Conservation (phyloP, 2,113 vertebrate species). For the Prunella himalayana region DNA sequence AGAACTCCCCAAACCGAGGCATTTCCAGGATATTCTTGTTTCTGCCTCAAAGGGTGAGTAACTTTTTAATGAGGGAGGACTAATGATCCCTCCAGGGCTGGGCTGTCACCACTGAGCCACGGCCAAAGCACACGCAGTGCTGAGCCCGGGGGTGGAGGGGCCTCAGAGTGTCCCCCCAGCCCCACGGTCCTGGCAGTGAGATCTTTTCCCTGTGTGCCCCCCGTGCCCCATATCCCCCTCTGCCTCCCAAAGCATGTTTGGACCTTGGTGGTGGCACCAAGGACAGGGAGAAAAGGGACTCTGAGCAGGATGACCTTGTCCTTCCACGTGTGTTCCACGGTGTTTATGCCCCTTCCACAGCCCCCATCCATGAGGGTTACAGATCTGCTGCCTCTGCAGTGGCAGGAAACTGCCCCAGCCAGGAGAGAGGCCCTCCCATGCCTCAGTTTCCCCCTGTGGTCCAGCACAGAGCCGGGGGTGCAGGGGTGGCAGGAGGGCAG, state of each 20-base stretch:
- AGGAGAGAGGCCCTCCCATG: not conserved
- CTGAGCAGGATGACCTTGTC: not conserved
- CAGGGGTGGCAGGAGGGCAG: not conserved
- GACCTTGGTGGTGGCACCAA: not conserved
- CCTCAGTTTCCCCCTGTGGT: not conserved
- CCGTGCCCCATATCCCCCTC: rapidly evolving
- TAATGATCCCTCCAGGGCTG: conserved; percentile 8
- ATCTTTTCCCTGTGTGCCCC: not conserved
- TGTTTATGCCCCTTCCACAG: rapidly evolving
- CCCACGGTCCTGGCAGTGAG: rapidly evolving
- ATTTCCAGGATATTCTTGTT: conserved; percentile 61
- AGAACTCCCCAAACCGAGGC: not conserved
- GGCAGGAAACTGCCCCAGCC: not conserved
- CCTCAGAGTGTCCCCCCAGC: rapidly evolving
- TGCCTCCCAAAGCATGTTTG: rapidly evolving
- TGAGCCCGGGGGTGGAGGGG: not conserved
- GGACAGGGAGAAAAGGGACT: not conserved
- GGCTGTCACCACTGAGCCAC: conserved; percentile 14
- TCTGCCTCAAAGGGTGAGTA: conserved; percentile 31
- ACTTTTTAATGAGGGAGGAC: conserved; percentile 9
- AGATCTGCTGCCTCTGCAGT: not conserved
- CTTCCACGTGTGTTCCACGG: rapidly evolving
- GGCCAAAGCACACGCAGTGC: not conserved
- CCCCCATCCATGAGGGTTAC: not conserved
- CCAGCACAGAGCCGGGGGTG: rapidly evolving